Percentiles rank a stretch among this genome's conserved stretches.
Conservation (phyloP, 2,797 vertebrate species). For the Coendou prehensilis region DNA sequence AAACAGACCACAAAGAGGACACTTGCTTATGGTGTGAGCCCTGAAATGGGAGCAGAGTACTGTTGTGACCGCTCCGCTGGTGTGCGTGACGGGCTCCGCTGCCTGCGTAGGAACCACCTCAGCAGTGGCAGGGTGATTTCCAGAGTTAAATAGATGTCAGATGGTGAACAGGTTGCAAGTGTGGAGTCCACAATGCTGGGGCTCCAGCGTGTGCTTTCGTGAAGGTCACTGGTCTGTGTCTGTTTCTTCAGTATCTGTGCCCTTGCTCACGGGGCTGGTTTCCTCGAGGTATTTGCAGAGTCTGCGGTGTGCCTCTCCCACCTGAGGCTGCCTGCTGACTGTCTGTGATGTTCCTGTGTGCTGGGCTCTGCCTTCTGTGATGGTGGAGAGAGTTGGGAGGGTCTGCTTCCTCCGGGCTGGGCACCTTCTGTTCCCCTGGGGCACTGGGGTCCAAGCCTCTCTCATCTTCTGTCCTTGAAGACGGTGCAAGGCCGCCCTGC, state of each 20-base stretch:
- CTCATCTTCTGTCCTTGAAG: not conserved
- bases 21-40: not conserved
- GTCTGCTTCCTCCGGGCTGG: not conserved
- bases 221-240: not conserved
- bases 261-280: not conserved
- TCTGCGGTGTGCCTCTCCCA: not conserved
- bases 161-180: not conserved
- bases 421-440: not conserved
- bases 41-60: not conserved
- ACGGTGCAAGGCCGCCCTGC: not conserved
- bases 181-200: not conserved
- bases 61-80: not conserved
- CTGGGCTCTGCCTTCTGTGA: not conserved
- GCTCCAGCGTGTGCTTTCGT: not conserved
- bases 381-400: not conserved
- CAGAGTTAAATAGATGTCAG: not conserved
- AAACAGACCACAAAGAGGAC: not conserved
- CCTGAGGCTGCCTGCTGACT: conserved; percentile 1
- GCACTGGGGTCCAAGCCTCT: accelerated
- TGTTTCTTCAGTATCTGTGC: not conserved
- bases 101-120: not conserved
- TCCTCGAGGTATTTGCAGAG: conserved; percentile 1
- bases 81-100: too few species aligned
- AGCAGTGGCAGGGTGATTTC: not conserved
- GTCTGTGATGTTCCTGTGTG: too few species aligned